These are phyloP conservation scores for Lasioglossum villosulum DNA, from an alignment of 2,888 invertebrate species.

Conservation along the genomic window DNA sequence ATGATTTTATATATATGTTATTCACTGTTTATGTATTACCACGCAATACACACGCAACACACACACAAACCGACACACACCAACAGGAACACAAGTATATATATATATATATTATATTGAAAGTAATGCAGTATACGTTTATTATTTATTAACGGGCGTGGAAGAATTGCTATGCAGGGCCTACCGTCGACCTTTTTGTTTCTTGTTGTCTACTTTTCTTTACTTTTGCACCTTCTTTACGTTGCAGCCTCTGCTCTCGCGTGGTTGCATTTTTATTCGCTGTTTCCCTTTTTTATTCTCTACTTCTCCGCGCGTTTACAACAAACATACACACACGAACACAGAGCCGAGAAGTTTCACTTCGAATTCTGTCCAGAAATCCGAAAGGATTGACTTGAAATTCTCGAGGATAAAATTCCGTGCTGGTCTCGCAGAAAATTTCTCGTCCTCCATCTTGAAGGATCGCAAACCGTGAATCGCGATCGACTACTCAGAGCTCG, in stretches of 20 bases:
- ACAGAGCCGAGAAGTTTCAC: background rate
- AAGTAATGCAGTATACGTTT: constrained; percentile 69
- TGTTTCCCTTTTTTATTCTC: background rate
- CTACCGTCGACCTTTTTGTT: constrained; percentile 57
- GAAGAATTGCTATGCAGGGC: constrained; percentile 62
- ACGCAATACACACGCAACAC: constrained; percentile 37
- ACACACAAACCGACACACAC: constrained; percentile 41
- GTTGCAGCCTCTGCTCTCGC: background rate
- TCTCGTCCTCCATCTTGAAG: constrained; percentile 36
- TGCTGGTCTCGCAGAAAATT: constrained; percentile 7
- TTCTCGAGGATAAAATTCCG: background rate
- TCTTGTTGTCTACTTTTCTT: constrained; percentile 43
- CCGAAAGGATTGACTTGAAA: background rate
- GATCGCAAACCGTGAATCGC: background rate
- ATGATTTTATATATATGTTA: constrained; percentile 83
- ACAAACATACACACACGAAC: background rate
- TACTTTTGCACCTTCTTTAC: constrained; percentile 18
- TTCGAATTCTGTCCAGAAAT: background rate
- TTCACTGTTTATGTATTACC: constrained; percentile 79
- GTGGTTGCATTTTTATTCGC: background rate
- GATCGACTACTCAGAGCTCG: constrained; percentile 35
- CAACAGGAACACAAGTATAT: constrained; percentile 3
- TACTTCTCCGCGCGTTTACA: background rate
- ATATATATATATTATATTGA: constrained; percentile 54
- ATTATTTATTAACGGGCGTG: constrained; percentile 65